Evolutionary conservation across 2,888 invertebrate genomes (phyloP).

Genomic region (Leptura quadrifasciata): DNA sequence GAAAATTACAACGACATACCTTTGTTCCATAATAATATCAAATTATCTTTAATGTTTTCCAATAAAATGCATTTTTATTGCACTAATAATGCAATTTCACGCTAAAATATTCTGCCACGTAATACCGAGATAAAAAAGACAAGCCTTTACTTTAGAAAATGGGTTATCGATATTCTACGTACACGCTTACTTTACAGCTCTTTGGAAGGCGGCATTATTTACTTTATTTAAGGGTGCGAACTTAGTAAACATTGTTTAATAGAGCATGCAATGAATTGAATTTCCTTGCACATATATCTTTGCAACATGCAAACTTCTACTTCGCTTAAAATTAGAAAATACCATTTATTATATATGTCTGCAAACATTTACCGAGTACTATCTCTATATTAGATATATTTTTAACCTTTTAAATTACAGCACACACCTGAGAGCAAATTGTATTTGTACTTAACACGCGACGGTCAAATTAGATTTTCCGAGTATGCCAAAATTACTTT

Average conservation of each 20-base stretch:
- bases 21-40: too few species aligned
- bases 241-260: conserved; percentile 69
- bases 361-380: conserved; percentile 37
- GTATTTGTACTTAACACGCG: conserved; percentile 44
- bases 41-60: not conserved
- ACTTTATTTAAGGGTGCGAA: conserved; percentile 67
- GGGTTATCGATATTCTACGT: conserved; percentile 55
- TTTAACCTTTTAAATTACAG: conserved; percentile 42
- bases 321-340: conserved; percentile 57
- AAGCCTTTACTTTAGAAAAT: conserved; percentile 45
- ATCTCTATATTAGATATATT: conserved; percentile 37
- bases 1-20: too few species aligned
- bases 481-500: not conserved
- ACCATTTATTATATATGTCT: conserved; percentile 44
- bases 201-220: conserved; percentile 58
- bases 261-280: conserved; percentile 68
- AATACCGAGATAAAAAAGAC: conserved; percentile 49
- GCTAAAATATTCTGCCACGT: conserved; percentile 42
- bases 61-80: not conserved
- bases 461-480: conserved; percentile 16
- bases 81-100: conserved; percentile 12
- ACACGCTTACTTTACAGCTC: conserved; percentile 41
- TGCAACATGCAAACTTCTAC: conserved; percentile 63
- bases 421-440: conserved; percentile 39
- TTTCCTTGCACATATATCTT: conserved; percentile 68